Conservation (phyloP, 2,888 invertebrate genomes). For the Leucophenga montana region DNA sequence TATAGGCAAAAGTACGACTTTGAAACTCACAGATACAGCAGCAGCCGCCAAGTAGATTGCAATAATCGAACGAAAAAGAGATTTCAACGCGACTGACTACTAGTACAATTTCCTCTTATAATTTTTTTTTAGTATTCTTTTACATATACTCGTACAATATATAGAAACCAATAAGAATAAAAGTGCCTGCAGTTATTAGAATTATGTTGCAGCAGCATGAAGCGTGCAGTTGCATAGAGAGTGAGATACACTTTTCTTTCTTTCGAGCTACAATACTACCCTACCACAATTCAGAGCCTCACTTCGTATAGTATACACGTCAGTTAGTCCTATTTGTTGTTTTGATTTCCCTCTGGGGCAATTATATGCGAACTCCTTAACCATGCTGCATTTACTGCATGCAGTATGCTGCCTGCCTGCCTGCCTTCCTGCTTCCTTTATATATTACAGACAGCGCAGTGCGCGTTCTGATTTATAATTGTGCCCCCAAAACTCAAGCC, state of each 20-base stretch:
- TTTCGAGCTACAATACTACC: no score
- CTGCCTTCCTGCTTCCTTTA: no score
- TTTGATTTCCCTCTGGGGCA: slow-evolving; percentile 53
- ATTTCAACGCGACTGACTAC: neutral
- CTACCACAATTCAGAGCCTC: neutral
- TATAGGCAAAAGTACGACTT: neutral
- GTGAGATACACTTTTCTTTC: no score
- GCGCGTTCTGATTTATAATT: slow-evolving; percentile 52
- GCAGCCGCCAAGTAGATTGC: slow-evolving; percentile 22
- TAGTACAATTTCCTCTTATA: neutral
- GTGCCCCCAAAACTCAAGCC: slow-evolving; percentile 45
- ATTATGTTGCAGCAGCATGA: slow-evolving; percentile 46
- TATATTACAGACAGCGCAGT: slow-evolving; percentile 12
- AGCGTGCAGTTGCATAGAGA: neutral
- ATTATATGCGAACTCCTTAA: slow-evolving; percentile 40
- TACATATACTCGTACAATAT: neutral
- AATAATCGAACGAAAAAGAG: slow-evolving; percentile 42
- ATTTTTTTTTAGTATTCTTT: slow-evolving; percentile 29
- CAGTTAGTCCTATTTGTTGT: slow-evolving; percentile 28
- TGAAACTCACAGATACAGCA: slow-evolving; percentile 8
- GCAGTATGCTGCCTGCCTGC: slow-evolving; percentile 25
- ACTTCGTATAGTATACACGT: neutral
- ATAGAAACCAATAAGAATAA: slow-evolving; percentile 34
- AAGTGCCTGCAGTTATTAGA: slow-evolving; percentile 54
- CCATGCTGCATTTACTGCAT: neutral